Base-by-base conservation (phyloP, 2,888 invertebrate species). In the Chrysolina americana region DNA sequence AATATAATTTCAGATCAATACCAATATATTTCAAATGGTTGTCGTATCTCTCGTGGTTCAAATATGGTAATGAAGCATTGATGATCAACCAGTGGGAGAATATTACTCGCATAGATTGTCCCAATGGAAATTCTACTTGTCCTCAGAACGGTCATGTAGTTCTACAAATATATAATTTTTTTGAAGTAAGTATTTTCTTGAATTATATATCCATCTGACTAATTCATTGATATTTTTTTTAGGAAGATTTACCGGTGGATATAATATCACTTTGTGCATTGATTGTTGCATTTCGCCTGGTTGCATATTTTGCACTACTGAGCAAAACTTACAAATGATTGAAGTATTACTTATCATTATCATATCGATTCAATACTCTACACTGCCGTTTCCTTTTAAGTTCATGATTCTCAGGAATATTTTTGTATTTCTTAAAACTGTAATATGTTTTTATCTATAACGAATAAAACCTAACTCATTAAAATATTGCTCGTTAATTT, bases 41-140 rank as follows among this genome's bases (percentile, higher is more conserved):
- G 77, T 94, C 95, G 0, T 95, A 96, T 87, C 87, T 97, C 15
- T 97, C 97, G 0, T 97, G 97, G 97, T 97, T 97, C 89, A 93
- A 94, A 71, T 97, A 96, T 87, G 96, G 96, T 41, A 96, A 96
- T 87, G 97, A 97, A 87, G 96, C 96, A 0, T 88, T 97, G 19
- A 89, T 95, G 69, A 92, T 97, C 71, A 97, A 97, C 89, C 97
- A 98, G 85, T 97, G 97, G 97, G 87, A 92, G 0, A 93, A 94
- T 62, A 91, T 97, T 13, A 92, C 93, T 6, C 89, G 91, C 81
- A 96, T 97, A 81, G 91, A 91, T 0, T 96, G 96, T 85, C 75
- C 80, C 13, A 93, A 93, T 0, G 88, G 92, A 41, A 94, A 94
- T 88, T 91, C 92, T 68, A 94, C 95, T 2, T 96, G 96, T 82